Percentiles rank a stretch among this genome's conserved stretches.
Evolutionary conservation across 2,888 invertebrate genomes (phyloP).

Genomic region (Keiferia lycopersicella): DNA sequence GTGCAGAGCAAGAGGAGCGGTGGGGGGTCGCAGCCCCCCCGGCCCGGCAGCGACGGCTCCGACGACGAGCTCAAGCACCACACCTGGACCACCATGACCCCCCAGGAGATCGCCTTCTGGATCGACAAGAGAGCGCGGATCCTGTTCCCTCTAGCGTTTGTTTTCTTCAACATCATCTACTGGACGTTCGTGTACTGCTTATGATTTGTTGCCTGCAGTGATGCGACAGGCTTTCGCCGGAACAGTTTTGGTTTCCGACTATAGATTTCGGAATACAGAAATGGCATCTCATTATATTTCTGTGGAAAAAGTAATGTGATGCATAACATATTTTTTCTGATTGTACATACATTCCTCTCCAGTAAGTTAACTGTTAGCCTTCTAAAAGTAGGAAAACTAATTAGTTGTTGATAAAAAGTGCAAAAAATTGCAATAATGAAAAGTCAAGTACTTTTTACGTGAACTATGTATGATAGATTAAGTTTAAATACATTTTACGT

Average conservation of each 20-base stretch:
- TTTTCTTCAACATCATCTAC: conserved; percentile 89
- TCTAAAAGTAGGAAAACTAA: neutral
- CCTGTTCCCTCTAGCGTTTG: conserved; percentile 88
- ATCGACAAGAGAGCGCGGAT: conserved; percentile 90
- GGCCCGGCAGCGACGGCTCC: conserved; percentile 62
- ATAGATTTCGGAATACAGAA: no score
- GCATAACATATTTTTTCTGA: neutral
- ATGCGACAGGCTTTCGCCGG: neutral
- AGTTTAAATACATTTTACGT: conserved; percentile 32
- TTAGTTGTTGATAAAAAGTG: neutral
- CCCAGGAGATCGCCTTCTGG: conserved; percentile 94
- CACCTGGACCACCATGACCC: conserved; percentile 91
- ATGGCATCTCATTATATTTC: no score
- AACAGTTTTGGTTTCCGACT: no score
- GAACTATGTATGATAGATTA: no score
- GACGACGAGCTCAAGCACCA: conserved; percentile 68
- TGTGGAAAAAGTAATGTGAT: no score
- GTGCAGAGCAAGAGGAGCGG: conserved; percentile 41
- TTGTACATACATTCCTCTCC: neutral
- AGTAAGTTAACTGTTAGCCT: neutral
- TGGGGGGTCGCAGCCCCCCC: conserved; percentile 36
- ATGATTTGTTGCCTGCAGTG: conserved; percentile 38
- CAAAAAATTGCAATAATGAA: conserved; percentile 1
- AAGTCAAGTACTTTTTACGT: neutral
- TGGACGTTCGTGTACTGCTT: conserved; percentile 88